phyloP scores from a whole-genome alignment of 2,888 invertebrate genomes.

The Ornithoptera priamus region DNA sequence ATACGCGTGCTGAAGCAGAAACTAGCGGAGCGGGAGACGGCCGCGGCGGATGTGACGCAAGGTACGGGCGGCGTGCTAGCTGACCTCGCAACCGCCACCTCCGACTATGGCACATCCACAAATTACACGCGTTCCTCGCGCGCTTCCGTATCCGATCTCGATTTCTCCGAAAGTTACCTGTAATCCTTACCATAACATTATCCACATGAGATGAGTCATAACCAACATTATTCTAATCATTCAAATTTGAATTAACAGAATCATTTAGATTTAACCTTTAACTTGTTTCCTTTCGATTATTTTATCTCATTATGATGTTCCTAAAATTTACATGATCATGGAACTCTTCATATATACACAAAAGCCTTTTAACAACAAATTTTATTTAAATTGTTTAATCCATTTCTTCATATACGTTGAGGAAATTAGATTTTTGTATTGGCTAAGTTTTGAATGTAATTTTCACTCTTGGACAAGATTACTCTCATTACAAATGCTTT shows the following conservation, averaged over 20 bases:
- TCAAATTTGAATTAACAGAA: neutral
- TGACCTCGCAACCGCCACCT: constrained; percentile 89
- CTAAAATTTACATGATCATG: neutral
- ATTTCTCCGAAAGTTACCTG: constrained; percentile 93
- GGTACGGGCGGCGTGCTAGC: constrained; percentile 86
- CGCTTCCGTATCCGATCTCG: constrained; percentile 92
- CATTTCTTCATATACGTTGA: too few relatives aligned
- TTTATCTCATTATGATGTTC: neutral
- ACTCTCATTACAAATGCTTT: neutral
- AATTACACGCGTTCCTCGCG: constrained; percentile 90
- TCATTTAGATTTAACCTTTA: too few relatives aligned
- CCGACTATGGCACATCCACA: constrained; percentile 88
- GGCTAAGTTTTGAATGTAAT: too few relatives aligned
- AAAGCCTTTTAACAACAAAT: neutral
- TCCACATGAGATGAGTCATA: constrained; percentile 16
- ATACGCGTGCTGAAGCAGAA: constrained; percentile 90
- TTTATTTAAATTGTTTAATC: too few relatives aligned
- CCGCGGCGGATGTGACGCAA: constrained; percentile 82
- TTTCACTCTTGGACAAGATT: neutral
- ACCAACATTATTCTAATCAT: neutral
- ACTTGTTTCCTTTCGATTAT: neutral
- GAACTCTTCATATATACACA: neutral
- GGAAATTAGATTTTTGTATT: too few relatives aligned
- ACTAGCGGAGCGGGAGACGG: constrained; percentile 87
- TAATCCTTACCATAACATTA: constrained; percentile 51